These are phyloP conservation scores for Lamellibrachia luymesi DNA, from an alignment of 1,140 invertebrate species.

Conservation along the genomic window DNA sequence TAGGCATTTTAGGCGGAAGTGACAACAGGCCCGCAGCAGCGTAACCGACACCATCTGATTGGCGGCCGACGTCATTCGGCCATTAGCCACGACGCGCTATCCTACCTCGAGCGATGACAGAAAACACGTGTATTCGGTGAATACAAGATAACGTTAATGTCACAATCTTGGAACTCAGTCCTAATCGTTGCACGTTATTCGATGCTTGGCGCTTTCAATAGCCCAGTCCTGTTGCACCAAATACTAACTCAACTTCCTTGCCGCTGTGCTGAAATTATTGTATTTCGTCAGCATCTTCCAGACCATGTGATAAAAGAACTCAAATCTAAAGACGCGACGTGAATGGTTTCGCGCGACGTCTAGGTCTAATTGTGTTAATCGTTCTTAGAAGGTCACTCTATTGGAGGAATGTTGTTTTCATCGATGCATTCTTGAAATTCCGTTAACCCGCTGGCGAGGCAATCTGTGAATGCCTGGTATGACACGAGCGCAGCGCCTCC, in stretches of 20 bases:
- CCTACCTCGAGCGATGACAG: not conserved
- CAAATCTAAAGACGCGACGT: not conserved
- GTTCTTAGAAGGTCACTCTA: not conserved
- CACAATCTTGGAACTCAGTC: not conserved
- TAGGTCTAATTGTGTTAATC: not conserved
- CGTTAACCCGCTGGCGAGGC: not conserved
- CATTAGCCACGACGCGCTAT: not conserved
- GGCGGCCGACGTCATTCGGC: not conserved
- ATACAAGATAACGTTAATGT: not conserved
- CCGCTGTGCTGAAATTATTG: not conserved
- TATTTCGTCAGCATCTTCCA: no score
- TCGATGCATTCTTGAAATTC: not conserved
- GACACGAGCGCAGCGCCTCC: not conserved
- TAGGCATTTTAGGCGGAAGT: not conserved
- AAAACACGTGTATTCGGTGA: not conserved
- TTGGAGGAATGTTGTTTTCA: not conserved
- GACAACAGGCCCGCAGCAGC: constrained; percentile 2
- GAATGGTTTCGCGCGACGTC: not conserved
- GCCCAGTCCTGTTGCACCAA: not conserved
- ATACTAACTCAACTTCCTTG: not conserved
- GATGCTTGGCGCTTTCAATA: not conserved
- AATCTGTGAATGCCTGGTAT: not conserved
- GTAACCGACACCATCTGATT: not conserved
- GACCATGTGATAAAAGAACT: no score
- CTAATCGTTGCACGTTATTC: not conserved